Base-by-base conservation (phyloP, 2,797 vertebrate species). In the Megalops cyprinoides region DNA sequence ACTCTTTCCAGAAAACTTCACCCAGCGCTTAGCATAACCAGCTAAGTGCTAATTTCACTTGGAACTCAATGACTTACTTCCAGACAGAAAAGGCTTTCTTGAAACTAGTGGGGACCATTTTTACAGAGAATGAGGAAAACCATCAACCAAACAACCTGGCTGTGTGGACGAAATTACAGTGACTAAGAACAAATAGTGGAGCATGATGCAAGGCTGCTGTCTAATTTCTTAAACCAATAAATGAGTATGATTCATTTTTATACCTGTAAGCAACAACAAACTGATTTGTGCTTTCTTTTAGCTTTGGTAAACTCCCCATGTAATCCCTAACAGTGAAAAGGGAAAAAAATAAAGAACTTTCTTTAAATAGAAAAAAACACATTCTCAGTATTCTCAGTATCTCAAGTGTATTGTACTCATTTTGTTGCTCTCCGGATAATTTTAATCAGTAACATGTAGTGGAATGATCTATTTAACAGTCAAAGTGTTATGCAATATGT, bases 1-100 rank as follows among this genome's bases (percentile, higher is more conserved):
- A 95, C 96, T 99, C 83, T 99, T 99, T 88, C 98, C 98, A 82
- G 97, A 98, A 85, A 99, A 99, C 90, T 99, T 99, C 84, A 97
- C 93, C 0, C 94, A 93, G 78, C 95, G 83, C 79, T 82, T 97
- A 90, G 93, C 96, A 58, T 98, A 95, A 92, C 10, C 0, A 1
- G 51, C 51, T 76, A 89, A 86, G 86, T 78, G 88, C 77, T n/a
- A n/a, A n/a, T n/a, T n/a, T n/a, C n/a, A n/a, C n/a, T 67, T 74
- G 56, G 76, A 84, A 83, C 88, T 88, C 86, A 82, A 88, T 90
- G 85, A 89, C 79, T 83, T 90, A 89, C 79, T 83, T 90, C 85
- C 89, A 90, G 81, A 81, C 83, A 78, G 87, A 76, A 76, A 23
- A 83, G 49, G 77, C 55, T 51, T 83, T n/a, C n/a, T n/a, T 86